Base-by-base conservation (phyloP, 2,888 invertebrate genomes). In the Chaitophorus viminalis region DNA sequence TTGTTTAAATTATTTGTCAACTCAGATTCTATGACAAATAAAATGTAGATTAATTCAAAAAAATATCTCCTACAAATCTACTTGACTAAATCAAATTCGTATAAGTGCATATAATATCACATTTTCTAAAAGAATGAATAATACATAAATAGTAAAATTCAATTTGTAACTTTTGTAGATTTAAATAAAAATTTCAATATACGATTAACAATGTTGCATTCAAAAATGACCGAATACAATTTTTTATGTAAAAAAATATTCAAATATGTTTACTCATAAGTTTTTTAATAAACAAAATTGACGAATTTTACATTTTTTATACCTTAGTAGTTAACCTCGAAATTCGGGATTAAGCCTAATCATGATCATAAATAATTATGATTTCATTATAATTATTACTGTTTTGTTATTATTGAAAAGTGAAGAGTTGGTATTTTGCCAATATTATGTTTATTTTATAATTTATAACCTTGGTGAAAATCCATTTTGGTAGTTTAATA, bases 291-390 rank as follows among this genome's bases (percentile, higher is more conserved):
- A 31, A 76, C 65, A 65, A 75, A 84, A 65, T 31, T 46, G 9
- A 46, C 5, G 46, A 76, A 39, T n/a, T 39, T 84, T 17, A 83
- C 39, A 25, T 60, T 39, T 74, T 76, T 70, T 31, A 39, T 72
- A 33, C n/a, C 29, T 60, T 46, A 74, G 86, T 39, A 79, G 86
- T 87, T 87, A 74, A 79, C 86, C 86, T 87, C 86, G 86, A 74
- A 79, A 87, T 74, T 79, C 21, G 54, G 54, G n/a, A 79, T 31
- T 60, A 74, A 87, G 86, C 79, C 86, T 87, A 87, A 46, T 76
- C 39, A 17, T 46, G 31, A 31, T 46, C n/a, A 75, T 75, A 21
- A 60, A 21, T 60, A 6, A 60, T 46, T 31, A 75, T 75, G 21
- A 21, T 60, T 60, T 25, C 21, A 60, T 60, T 60, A 83, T 83